phyloP scores from a whole-genome alignment of 1,140 invertebrate genomes.

The Hycleus phaleratus region DNA sequence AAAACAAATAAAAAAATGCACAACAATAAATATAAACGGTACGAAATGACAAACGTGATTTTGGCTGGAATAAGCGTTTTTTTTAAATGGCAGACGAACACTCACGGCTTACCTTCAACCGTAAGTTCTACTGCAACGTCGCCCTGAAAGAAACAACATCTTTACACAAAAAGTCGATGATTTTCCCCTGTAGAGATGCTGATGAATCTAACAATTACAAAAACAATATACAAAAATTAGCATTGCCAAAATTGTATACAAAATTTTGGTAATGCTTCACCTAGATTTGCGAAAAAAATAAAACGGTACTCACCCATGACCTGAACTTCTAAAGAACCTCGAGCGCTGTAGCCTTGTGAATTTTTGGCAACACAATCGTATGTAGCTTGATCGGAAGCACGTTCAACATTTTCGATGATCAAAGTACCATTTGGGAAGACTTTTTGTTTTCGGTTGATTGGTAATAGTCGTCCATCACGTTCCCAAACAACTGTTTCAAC shows the following conservation, averaged over 20 bases:
- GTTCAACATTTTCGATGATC: constrained; percentile 88
- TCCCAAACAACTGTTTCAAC: constrained; percentile 92
- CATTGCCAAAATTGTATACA: no score
- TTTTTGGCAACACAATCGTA: constrained; percentile 92
- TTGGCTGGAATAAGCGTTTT: constrained; percentile 5
- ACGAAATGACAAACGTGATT: constrained; percentile 4
- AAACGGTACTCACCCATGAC: constrained; percentile 79
- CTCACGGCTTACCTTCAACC: constrained; percentile 10
- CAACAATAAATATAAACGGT: no score
- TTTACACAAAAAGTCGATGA: neutral
- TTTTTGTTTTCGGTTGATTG: constrained; percentile 91
- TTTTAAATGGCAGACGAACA: neutral
- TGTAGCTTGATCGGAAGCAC: constrained; percentile 83
- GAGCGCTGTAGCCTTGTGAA: constrained; percentile 78
- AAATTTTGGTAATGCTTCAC: no score
- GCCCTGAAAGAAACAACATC: constrained; percentile 7
- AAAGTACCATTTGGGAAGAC: constrained; percentile 90
- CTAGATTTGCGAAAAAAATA: no score
- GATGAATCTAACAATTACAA: no score
- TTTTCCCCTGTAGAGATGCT: no score
- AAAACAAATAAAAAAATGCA: neutral
- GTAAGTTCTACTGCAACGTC: neutral
- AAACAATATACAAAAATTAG: no score
- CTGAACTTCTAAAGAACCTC: constrained; percentile 82
- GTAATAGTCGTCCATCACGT: constrained; percentile 67